These are phyloP conservation scores for Eremobia ochroleuca DNA, from an alignment of 2,888 invertebrate species.

Conservation along the genomic window DNA sequence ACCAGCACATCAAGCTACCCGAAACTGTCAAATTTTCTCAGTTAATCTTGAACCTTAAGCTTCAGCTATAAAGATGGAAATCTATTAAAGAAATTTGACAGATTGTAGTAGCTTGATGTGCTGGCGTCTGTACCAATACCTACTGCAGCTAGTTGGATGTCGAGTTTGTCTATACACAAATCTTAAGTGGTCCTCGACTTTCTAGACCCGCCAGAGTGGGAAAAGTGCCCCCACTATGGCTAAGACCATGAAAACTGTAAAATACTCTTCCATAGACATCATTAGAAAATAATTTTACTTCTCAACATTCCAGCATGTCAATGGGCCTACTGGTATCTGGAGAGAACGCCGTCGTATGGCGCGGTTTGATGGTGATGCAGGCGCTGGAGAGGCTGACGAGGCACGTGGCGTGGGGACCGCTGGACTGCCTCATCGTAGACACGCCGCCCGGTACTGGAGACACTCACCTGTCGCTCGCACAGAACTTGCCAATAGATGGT, in stretches of 20 bases:
- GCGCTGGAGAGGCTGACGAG: slow-evolving; percentile 96
- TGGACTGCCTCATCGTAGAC: slow-evolving; percentile 97
- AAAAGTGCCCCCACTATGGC: neutral
- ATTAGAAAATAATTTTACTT: neutral
- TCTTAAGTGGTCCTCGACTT: neutral
- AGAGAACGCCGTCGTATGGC: slow-evolving; percentile 97
- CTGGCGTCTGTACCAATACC: neutral
- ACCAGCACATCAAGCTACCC: too few relatives aligned
- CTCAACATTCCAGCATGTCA: slow-evolving; percentile 94
- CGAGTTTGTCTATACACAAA: neutral
- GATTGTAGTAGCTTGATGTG: too few relatives aligned
- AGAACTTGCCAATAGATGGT: slow-evolving; percentile 96
- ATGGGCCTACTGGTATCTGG: slow-evolving; percentile 98
- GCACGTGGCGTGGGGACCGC: slow-evolving; percentile 96
- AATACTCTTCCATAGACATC: neutral
- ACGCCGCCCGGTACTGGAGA: slow-evolving; percentile 99
- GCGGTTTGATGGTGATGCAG: slow-evolving; percentile 99
- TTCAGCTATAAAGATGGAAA: too few relatives aligned
- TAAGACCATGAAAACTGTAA: neutral
- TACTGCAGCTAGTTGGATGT: neutral
- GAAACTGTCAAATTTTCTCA: too few relatives aligned
- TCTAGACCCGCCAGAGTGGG: neutral
- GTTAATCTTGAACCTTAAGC: too few relatives aligned
- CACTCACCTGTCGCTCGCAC: slow-evolving; percentile 97
- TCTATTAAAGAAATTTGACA: too few relatives aligned